Evolutionary conservation across 64 coral and sea anemone genomes (phyloP).

Genomic region (Actinia equina): DNA sequence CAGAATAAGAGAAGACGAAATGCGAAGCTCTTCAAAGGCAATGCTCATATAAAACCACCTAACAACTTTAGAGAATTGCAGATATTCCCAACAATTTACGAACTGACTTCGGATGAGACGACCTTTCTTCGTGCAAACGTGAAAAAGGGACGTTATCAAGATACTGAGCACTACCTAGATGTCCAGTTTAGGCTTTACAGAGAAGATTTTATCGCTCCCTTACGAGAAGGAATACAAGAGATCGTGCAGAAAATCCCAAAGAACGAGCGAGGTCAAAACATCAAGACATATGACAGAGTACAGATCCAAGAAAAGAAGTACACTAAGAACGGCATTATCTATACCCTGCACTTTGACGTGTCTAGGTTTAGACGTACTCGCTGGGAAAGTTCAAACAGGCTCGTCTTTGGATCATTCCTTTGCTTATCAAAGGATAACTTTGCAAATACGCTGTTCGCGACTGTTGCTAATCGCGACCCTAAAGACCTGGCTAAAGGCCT

Average conservation of each 20-base stretch:
- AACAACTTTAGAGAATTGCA: slow-evolving; percentile 72
- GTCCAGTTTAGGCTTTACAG: slow-evolving; percentile 73
- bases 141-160: slow-evolving; percentile 45
- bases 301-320: slow-evolving; percentile 37
- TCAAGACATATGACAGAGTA: slow-evolving; percentile 40
- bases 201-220: slow-evolving; percentile 72
- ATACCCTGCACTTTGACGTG: slow-evolving; percentile 51
- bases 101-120: slow-evolving; percentile 38
- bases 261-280: slow-evolving; percentile 47
- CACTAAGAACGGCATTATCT: slow-evolving; percentile 37
- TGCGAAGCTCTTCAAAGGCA: slow-evolving; percentile 9
- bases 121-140: slow-evolving; percentile 70
- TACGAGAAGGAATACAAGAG: slow-evolving; percentile 66
- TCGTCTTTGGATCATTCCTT: slow-evolving; percentile 63
- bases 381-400: slow-evolving; percentile 39
- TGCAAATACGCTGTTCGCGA: slow-evolving; percentile 68
- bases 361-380: slow-evolving; percentile 36
- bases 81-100: slow-evolving; percentile 52
- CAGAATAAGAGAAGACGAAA: slow-evolving; percentile 39
- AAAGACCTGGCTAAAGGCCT: not conserved
- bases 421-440: slow-evolving; percentile 73
- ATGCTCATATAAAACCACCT: slow-evolving; percentile 43
- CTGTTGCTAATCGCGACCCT: slow-evolving; percentile 40
- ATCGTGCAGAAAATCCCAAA: slow-evolving; percentile 8
- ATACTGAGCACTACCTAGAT: slow-evolving; percentile 75